Base-by-base conservation (phyloP, 1,140 invertebrate genomes). In the Drosophila chauvacae region DNA sequence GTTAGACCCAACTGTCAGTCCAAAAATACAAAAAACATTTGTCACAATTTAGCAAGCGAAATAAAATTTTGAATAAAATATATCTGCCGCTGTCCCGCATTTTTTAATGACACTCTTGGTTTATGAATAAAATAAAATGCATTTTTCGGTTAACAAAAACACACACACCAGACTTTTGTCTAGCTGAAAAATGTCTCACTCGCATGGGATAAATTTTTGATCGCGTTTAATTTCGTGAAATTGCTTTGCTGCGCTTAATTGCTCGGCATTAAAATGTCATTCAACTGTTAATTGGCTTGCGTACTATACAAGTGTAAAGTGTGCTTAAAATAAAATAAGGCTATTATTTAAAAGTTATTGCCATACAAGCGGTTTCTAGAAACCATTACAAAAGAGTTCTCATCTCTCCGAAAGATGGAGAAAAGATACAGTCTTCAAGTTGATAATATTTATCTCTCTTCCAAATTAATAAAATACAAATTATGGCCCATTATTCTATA, bases 1-100 rank as follows among this genome's bases (percentile, higher is more conserved):
- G 83, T 87, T 87, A 79, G 80, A 79, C 70, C 80, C 70, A 87
- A 83, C 81, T 86, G 83, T 77, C 83, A 86, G 80, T 61, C 70
- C 3, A 23, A 23, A 39, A 55, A 37, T n/a, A 28, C 47, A 55
- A 55, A 30, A 71, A 73, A 84, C 85, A 90, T 90, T 90, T 84
- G 78, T 90, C 75, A 87, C 80, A 87, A 77, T 90, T 90, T 84
- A 81, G 82, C 82, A 77, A 59, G 47, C 44, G 63, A 75, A 86
- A 86, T 86, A 79, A 44, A 76, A 86, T 90, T 90, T 85, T 76
- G 72, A 88, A 90, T 90, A 81, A 90, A 81, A 90, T 75, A 86
- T 86, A 50, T 77, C 30, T n/a, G 28, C 33, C 56, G 55, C 62
- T 35, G 45, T 51, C 69, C n/a, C 16, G 30, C 47, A 83, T 85